Evolutionary conservation across 2,113 vertebrate species (phyloP), one percentile per base, ranked within the genome.

Genomic region (Pagrus major): DNA sequence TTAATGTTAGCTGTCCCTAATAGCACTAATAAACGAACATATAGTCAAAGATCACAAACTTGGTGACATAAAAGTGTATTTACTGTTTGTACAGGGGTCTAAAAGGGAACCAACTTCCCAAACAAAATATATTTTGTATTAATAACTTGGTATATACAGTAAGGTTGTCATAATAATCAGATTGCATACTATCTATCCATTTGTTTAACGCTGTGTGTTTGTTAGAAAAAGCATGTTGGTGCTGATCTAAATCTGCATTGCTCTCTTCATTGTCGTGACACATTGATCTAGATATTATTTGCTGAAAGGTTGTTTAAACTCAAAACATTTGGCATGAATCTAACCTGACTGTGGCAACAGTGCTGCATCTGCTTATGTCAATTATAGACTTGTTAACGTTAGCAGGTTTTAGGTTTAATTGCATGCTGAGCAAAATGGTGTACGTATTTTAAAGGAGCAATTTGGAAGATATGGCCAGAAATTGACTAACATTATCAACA

Each of bases 381-480:
- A 4, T 68, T 25, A 1, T 61, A 21, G 15, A 16, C 14, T 31
- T 33, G 15, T 47, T 20, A 9, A 46, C 55, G n/a, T 47, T 20
- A 9, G 55, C 55, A 18, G 41, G 33, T 49, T 68, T 49, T 20
- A 71, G 12, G 15, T 39, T 71, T 15, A 80, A 76, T 21, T 86
- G 71, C 71, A 85, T 85, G 83, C 71, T 76, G 2, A 52, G 56
- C 33, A 58, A 42, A 64, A 47, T 25, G 15, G 37, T 78, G 49
- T 74, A 33, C 0, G 2, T 51, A 37, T 14, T 9, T 5, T 58
- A n/a, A n/a, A n/a, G n/a, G n/a, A n/a, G n/a, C n/a, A n/a, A n/a
- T n/a, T n/a, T n/a, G n/a, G n/a, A n/a, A n/a, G n/a, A n/a, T n/a
- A n/a, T n/a, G n/a, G n/a, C n/a, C n/a, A n/a, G n/a, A n/a, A n/a